Evolutionary conservation across 2,888 invertebrate species (phyloP).

Genomic region (Pantelozetes paolii): DNA sequence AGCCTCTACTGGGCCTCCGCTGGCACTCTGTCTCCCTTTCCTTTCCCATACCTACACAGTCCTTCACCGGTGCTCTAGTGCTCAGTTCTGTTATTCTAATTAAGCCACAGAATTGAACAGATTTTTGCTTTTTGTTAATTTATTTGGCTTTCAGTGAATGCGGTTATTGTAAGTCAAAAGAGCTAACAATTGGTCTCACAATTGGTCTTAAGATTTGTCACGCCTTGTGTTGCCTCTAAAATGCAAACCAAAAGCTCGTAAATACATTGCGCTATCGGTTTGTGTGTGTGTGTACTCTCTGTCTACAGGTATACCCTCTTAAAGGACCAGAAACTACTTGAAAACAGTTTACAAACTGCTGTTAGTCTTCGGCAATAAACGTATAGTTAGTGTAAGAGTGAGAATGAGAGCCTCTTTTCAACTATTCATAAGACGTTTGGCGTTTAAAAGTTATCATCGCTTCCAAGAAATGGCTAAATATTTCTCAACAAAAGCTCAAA

Average conservation of each 20-base stretch:
- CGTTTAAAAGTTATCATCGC: conserved; percentile 12
- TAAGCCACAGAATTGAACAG: conserved; percentile 27
- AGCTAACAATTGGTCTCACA: conserved; percentile 24
- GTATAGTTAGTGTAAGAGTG: conserved; percentile 3
- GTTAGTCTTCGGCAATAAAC: not conserved
- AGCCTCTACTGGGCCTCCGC: not conserved
- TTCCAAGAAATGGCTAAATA: conserved; percentile 30
- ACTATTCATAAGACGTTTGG: not conserved
- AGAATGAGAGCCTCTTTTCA: conserved; percentile 15
- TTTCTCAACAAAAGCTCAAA: conserved; percentile 31
- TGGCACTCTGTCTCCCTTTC: conserved; percentile 1
- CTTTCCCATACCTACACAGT: not conserved
- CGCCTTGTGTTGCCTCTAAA: conserved; percentile 34
- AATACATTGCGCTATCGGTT: not conserved
- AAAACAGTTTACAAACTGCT: conserved; percentile 33
- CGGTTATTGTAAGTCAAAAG: conserved; percentile 36
- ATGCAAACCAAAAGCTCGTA: conserved; percentile 1
- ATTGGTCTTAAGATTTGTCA: not conserved
- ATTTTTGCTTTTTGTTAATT: conserved; percentile 27
- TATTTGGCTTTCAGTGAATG: conserved; percentile 28
- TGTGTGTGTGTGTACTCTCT: no score
- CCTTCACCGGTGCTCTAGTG: not conserved
- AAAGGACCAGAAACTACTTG: conserved; percentile 19
- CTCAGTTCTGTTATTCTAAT: conserved; percentile 24
- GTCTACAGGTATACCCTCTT: conserved; percentile 14